A percentile compares a stretch with the other conserved stretches of the same genome.
These are phyloP conservation scores for Drosophila pseudoananassae DNA, from an alignment of 1,140 invertebrate genomes.

Conservation along the genomic window DNA sequence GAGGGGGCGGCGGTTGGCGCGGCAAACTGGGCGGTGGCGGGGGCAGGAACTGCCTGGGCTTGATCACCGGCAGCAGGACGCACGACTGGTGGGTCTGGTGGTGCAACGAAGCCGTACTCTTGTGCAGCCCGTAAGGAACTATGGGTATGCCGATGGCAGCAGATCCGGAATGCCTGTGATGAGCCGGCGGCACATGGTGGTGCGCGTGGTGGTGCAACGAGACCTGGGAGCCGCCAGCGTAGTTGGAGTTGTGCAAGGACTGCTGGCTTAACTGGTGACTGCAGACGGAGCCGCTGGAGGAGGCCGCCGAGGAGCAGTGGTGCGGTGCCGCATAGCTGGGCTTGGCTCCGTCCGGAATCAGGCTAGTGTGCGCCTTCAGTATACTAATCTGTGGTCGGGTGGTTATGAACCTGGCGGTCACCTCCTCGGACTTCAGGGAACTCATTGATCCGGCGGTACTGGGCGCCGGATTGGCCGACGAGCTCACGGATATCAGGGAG, in stretches of 20 bases:
- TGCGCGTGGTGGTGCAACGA: conserved; percentile 64
- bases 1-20: conserved; percentile 85
- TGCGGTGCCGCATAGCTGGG: conserved; percentile 85
- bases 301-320: conserved; percentile 67
- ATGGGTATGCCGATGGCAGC: conserved; percentile 80
- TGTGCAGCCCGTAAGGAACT: conserved; percentile 80
- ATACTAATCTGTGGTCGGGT: conserved; percentile 88
- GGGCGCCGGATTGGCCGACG: conserved; percentile 45
- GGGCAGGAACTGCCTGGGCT: conserved; percentile 82
- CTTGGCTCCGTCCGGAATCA: conserved; percentile 84
- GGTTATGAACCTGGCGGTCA: conserved; percentile 88
- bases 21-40: conserved; percentile 85
- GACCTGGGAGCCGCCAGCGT: conserved; percentile 65
- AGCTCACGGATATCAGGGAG: conserved; percentile 73
- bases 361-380: conserved; percentile 88
- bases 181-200: conserved; percentile 23
- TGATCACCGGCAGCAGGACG: conserved; percentile 81
- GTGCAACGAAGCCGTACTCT: conserved; percentile 76
- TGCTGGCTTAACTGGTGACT: conserved; percentile 75
- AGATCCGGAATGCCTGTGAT: conserved; percentile 65
- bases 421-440: conserved; percentile 85
- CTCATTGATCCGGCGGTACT: conserved; percentile 60
- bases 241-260: conserved; percentile 74
- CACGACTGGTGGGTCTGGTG: conserved; percentile 63
- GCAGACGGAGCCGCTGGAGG: conserved; percentile 72